Evolutionary conservation across 1,140 invertebrate species (phyloP), one percentile per base, ranked within the genome.

Genomic region (Philotrypesis tridentata): DNA sequence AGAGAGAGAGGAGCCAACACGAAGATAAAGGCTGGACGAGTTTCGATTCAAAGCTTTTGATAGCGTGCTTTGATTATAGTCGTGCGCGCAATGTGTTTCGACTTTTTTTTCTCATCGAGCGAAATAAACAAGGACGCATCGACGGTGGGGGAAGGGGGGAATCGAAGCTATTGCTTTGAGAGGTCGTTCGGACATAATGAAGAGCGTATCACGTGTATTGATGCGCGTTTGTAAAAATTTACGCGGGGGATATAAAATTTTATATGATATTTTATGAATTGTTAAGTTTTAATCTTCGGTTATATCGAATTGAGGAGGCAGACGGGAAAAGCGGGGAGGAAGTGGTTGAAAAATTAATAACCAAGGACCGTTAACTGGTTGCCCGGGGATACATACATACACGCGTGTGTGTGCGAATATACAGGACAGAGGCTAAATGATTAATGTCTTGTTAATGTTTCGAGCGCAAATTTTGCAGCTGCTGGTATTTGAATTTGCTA

Each of bases 281-380:
- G 61, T 77, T 63, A 77, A 77, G 60, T 40, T 77, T 43, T 17
- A 76, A 65, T 77, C 61, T 77, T 76, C 27, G 4, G 43, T 48
- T 55, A 55, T 55, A 55, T 55, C 48, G 48, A 21, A 17, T 17
- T 21, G 17, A 37, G 33, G 9, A 37, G 33, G 17, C 48, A 17
- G 5, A 48, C 48, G 48, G 9, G 33, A 37, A 37, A 37, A 37
- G 33, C 4, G 33, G 33, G 33, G 4, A 37, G 33, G 9, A 5
- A 55, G 37, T 21, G 27, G 31, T n/a, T 77, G 23, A 12, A 77
- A 65, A 61, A 77, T 77, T 77, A 77, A 77, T 77, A 67, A 77
- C 23, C 0, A 17, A n/a, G 17, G 21, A 55, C 6, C 48, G 48
- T 55, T 55, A 55, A 55, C n/a, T 55, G 48, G n/a, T 55, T 6